Evolutionary conservation across 23 tunicate species (phyloP).

Genomic region (Botrylloides violaceus): DNA sequence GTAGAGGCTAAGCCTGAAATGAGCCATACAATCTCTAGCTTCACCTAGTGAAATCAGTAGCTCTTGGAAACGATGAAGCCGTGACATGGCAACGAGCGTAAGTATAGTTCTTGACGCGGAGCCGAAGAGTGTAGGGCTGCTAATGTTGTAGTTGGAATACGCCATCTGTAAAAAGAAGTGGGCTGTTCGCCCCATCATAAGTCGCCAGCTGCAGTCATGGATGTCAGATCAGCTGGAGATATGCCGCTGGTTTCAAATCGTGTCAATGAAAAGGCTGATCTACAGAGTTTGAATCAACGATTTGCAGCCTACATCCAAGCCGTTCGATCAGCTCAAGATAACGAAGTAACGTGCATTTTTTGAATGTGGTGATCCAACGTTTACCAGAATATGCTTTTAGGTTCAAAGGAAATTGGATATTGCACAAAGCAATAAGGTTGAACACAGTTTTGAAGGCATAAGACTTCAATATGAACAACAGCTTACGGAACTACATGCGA

Average conservation of each 20-base stretch:
- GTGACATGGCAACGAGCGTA: conserved; percentile 9
- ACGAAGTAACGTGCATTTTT: conserved; percentile 31
- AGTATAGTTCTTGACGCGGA: too few relatives aligned
- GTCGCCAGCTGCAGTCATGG: not conserved
- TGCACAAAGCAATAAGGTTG: conserved; percentile 13
- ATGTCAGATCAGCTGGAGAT: conserved; percentile 23
- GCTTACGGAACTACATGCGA: conserved; percentile 29
- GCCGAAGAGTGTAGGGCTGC: too few relatives aligned
- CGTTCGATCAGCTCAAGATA: conserved; percentile 32
- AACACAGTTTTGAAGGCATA: not conserved
- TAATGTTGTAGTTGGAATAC: too few relatives aligned
- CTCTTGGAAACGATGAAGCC: conserved; percentile 8
- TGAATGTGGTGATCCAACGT: too few relatives aligned
- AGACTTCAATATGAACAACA: conserved; percentile 48
- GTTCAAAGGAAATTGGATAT: not conserved
- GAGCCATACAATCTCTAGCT: too few relatives aligned
- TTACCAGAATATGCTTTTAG: too few relatives aligned
- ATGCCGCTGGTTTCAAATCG: conserved; percentile 42
- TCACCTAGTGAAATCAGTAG: not conserved
- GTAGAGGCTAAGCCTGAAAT: too few relatives aligned
- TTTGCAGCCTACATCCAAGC: conserved; percentile 50
- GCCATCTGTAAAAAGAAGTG: too few relatives aligned
- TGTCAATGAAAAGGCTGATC: conserved; percentile 49
- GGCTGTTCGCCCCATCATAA: too few relatives aligned
- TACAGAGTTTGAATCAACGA: conserved; percentile 65